Conservation (phyloP, 2,113 vertebrate species). For the Agapornis roseicollis region DNA sequence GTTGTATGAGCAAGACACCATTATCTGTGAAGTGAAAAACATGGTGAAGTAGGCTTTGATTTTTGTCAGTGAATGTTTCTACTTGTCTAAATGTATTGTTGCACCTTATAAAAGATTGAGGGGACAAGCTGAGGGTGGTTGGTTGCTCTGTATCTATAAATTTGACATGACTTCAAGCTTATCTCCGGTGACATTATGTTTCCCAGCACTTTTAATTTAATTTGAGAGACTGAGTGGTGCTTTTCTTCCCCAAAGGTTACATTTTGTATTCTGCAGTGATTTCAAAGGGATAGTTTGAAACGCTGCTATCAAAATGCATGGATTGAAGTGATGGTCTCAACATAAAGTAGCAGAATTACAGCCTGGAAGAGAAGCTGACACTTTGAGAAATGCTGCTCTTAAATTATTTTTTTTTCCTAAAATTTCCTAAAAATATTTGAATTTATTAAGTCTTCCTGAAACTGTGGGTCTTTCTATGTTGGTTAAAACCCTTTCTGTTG, state of each 20-base stretch:
- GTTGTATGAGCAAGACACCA: neutral
- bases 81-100: neutral
- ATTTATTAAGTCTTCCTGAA: neutral
- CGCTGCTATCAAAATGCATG: neutral
- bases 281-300: neutral
- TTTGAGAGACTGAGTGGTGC: neutral
- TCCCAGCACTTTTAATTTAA: neutral
- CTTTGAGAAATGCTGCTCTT: neutral
- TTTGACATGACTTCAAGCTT: neutral
- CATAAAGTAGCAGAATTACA: neutral
- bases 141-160: neutral
- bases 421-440: neutral
- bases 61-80: neutral
- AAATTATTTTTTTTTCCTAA: neutral
- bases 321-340: neutral
- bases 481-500: neutral
- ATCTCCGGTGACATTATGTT: neutral
- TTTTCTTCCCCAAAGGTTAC: neutral
- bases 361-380: neutral
- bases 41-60: neutral
- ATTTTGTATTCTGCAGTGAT: neutral
- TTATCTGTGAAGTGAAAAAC: neutral
- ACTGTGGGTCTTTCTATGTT: neutral
- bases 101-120: neutral
- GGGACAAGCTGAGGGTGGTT: neutral